Evolutionary conservation across 2,797 vertebrate species (phyloP), one percentile per base, ranked within the genome.

Genomic region (Siniperca obscura): DNA sequence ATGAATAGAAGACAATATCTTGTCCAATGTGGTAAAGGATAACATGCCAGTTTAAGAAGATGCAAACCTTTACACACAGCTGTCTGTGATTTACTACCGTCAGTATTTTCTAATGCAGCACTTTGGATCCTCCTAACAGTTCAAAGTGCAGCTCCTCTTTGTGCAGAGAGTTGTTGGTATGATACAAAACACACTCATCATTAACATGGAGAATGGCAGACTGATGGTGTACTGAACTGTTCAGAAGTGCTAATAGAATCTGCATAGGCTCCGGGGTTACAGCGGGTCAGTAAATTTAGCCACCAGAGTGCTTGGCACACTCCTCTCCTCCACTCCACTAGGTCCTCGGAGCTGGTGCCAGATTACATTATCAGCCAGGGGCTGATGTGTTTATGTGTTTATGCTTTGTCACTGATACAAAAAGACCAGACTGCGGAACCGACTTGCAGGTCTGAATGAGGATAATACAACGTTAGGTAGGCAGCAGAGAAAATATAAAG

Each of bases 361-460:
- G 85, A 88, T 91, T 89, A 82, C 80, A 85, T 92, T 90, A 92
- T 88, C 86, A 68, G 90, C 82, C 75, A 21, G 76, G 64, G 74
- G 84, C 78, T 81, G 89, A 91, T 87, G 81, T 90, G 89, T 90
- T 90, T 87, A 88, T 78, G 90, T 83, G 89, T 88, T 90, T 81
- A 75, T 83, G 84, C 87, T 85, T 74, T 84, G 87, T 90, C 89
- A 89, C 57, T 56, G 83, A 89, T 84, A 87, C 70, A 89, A 84
- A 84, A 80, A 76, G 73, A 88, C 62, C 80, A 64, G 74, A 80
- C 78, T 60, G 80, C 25, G 42, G 74, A 34, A 19, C 53, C 1
- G 38, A 56, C 67, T 16, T 38, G 52, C 68, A 72, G 81, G 69
- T 86, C 61, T 86, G 66, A 84, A 74, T 79, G 59, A 73, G 78